Evolutionary conservation across 2,888 invertebrate species (phyloP), one percentile per base, ranked within the genome.

Genomic region (Danaus chrysippus): DNA sequence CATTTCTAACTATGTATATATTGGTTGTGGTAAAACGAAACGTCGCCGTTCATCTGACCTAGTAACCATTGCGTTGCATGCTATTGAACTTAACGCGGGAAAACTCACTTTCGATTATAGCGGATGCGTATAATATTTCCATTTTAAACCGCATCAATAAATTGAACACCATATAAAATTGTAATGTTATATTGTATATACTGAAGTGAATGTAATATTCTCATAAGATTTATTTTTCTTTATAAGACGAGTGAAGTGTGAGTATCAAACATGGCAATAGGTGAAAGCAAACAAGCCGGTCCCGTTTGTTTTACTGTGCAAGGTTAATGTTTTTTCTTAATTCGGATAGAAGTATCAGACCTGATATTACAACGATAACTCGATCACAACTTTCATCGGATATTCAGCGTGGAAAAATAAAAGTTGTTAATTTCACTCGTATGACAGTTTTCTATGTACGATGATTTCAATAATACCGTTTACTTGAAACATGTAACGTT

Each of bases 311-410:
- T 80, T 73, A 76, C 83, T 82, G 77, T 81, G 84, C 82, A 86
- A 87, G 87, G 86, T 87, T 87, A 82, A 82, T 82, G 81, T 86
- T 85, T 87, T 86, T 86, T 34, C 23, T 86, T 85, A 79, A 86
- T 87, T 87, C 82, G 86, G 83, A 82, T 75, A 72, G 79, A 83
- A 77, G 82, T 79, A 76, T 77, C 71, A 74, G 73, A 83, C 83
- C 76, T 76, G 83, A 76, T 78, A 79, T 81, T 81, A 82, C 80
- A 72, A 73, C 74, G 74, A 72, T 74, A 76, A 77, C 75, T 72
- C 67, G 75, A 73, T 79, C 77, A 73, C 70, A 73, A 81, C 87
- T 86, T 87, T 89, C 86, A 81, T 83, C 81, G 82, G 83, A 86
- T 83, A 85, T 81, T 81, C 74, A 80, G 78, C 75, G 77, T 82